Base-by-base conservation (phyloP, 2,888 invertebrate genomes). In the Cheilosia variabilis region DNA sequence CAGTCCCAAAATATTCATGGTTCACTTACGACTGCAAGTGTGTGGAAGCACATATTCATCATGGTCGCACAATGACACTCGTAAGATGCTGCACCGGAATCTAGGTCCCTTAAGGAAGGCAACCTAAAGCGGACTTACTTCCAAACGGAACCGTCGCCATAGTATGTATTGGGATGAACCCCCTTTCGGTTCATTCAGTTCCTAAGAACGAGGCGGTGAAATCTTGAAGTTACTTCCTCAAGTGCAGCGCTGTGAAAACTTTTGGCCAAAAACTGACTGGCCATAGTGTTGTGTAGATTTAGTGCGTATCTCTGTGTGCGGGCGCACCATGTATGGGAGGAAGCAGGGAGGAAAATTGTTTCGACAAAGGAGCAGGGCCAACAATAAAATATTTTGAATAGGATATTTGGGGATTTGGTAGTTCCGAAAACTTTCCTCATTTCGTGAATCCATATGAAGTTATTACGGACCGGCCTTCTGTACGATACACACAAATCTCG, bases 351-450 rank as follows among this genome's bases (percentile, higher is more conserved):
- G 37, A 66, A 60, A 65, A 47, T 24, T 58, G 47, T 34, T 19
- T 53, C 57, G 47, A 52, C 41, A 22, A 65, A 37, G 37, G 27
- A 27, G 17, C 53, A 76, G 57, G 55, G 63, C 84, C 76, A 71
- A 84, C 69, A 84, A 84, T 84, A 79, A 71, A 84, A 84, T 84
- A 80, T 80, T 84, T 84, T 79, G 80, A 75, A 84, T 69, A 75
- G 69, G 69, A 79, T 69, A 79, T 79, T 72, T 55, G 69, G 62
- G 62, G 58, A 75, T 75, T 73, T 80, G 58, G 63, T 66, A 50
- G 66, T 80, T 37, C 24, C 27, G 37, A 47, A 84, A 83, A 75
- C 53, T 84, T 84, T 76, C 52, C 50, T 75, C 79, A 84, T 84
- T 75, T 84, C 65, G 41, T 24, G 57, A 72, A 52, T 68, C 57